These are phyloP conservation scores for Saccostrea cuccullata DNA, from an alignment of 1,140 invertebrate species.

Conservation along the genomic window DNA sequence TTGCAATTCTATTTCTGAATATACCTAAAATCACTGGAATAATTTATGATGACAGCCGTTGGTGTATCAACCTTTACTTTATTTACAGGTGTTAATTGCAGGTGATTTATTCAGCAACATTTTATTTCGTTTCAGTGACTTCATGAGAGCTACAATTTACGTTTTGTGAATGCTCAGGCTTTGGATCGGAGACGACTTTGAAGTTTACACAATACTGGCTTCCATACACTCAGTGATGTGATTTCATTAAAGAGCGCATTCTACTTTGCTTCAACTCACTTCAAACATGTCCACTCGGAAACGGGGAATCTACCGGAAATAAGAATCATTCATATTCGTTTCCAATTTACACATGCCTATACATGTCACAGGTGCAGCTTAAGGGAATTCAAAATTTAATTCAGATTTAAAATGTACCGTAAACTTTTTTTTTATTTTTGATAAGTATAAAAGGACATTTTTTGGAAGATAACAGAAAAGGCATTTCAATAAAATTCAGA, in stretches of 20 bases:
- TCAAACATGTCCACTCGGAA: neutral
- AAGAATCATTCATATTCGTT: conserved; percentile 12
- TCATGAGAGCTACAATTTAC: conserved; percentile 20
- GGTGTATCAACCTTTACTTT: conserved; percentile 35
- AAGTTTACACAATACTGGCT: neutral
- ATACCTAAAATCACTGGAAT: conserved; percentile 8
- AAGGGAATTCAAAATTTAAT: neutral
- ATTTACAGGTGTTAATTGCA: conserved; percentile 36
- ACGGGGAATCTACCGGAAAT: neutral
- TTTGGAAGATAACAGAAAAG: neutral
- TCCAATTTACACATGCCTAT: neutral
- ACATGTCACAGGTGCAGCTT: neutral
- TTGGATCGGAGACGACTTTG: conserved; percentile 1
- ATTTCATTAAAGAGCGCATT: conserved; percentile 12
- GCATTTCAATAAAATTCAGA: neutral
- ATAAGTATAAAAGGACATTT: neutral
- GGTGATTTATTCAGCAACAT: conserved; percentile 35
- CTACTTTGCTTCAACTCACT: conserved; percentile 4
- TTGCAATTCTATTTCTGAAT: conserved; percentile 24
- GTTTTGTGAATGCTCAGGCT: conserved; percentile 23
- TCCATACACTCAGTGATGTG: conserved; percentile 10
- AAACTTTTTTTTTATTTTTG: too few relatives aligned
- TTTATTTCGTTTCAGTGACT: conserved; percentile 33
- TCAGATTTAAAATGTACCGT: too few relatives aligned
- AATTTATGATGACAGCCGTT: conserved; percentile 35